Base-by-base conservation (phyloP, 2,113 vertebrate species). In the Malaclemys terrapin region DNA sequence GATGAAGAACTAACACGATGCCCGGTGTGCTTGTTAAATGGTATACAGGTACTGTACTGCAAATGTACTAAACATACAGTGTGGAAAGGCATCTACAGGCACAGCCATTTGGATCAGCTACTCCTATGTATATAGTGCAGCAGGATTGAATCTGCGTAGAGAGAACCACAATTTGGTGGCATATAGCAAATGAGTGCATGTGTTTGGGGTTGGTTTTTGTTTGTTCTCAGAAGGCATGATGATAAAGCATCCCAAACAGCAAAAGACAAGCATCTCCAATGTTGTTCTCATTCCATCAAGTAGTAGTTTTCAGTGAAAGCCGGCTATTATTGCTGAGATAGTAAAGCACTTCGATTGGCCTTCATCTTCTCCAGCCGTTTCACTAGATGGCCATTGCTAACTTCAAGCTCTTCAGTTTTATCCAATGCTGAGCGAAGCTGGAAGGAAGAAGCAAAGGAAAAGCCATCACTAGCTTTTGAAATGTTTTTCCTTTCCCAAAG, bases 291-390 rank as follows among this genome's bases (percentile, higher is more conserved):
- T 59, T 76, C 84, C n/a, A 5, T 95, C 93, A 6, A n/a, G 56
- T 1, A 10, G 87, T 3, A 9, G 79, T 16, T 42, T 57, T 91
- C 45, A 4, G 24, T 0, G 1, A 14, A 8, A 76, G 25, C 82
- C 10, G 45, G 56, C 3, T 53, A 88, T 95, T 89, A 98, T 97
- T 99, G 99, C 90, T 99, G 99, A 81, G 99, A 99, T 88, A 99
- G 96, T 53, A 99, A 98, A 3, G 98, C 99, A 2, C 98, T 99
- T 10, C 99, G 98, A 86, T 98, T 99, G 9, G 99, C 98, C 96
- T 99, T 99, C 97, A 99, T 99, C 97, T 99, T 99, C 93, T 99
- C 99, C 97, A 99, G 97, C 42, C 99, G 98, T 96, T 99, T 99
- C 69, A 98, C 98, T 35, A 99, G 97, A 94, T 99, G 99, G 82